Evolutionary conservation across 2,888 invertebrate genomes (phyloP), one percentile per base, ranked within the genome.

Genomic region (Pachycephus smyrnensis): DNA sequence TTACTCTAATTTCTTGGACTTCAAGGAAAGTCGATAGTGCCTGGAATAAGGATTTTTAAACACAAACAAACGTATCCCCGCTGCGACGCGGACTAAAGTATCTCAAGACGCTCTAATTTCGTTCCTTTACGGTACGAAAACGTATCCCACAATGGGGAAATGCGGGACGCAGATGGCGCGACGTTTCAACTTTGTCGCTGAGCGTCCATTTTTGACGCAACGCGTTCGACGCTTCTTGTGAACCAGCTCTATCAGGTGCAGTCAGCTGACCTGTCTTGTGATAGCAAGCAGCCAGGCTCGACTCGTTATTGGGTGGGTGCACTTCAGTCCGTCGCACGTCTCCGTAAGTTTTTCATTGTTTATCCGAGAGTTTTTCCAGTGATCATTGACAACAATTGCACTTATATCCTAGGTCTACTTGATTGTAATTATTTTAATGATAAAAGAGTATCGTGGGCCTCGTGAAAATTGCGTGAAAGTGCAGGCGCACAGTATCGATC

Each of bases 201-300:
- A 55, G 55, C 55, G 23, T 55, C 55, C 55, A 55, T 23, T 55
- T 55, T 55, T 55, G 55, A 55, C 55, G 55, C 55, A 55, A 55
- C 55, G 55, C 55, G 23, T 23, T 55, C 23, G 55, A 31, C 71
- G 77, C n/a, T 74, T 68, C 69, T 73, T 77, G 77, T 69, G n/a
- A 77, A 77, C 73, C 74, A 69, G 71, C 68, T 55, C 68, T 55
- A 80, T 77, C 85, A 84, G 83, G 85, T 85, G 85, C 89, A 88
- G 91, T 91, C 91, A 91, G 91, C 91, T 91, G 91, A 91, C 91
- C 89, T 86, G 90, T 91, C 90, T 90, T 90, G 89, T 90, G 91
- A 91, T 90, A 88, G 77, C 79, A 75, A 79, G 85, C 87, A 86
- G 85, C 84, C 81, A 88, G 86, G 84, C 88, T 84, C 82, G 84